Evolutionary conservation across 2,888 invertebrate genomes (phyloP).

Genomic region (Chymomyza amoena): DNA sequence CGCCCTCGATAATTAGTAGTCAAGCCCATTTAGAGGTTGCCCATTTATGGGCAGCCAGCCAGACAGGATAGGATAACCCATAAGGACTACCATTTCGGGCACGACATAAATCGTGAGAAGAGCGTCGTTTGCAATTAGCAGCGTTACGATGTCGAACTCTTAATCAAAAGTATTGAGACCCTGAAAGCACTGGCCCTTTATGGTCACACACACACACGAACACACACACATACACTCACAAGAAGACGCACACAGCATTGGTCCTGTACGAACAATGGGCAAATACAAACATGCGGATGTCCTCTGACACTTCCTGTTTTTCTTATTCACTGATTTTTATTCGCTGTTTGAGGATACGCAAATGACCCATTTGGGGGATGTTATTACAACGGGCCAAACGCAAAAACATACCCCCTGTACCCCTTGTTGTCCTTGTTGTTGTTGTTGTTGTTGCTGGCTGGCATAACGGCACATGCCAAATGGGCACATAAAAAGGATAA

Average conservation of each 20-base stretch:
- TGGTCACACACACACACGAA: slow-evolving; percentile 31
- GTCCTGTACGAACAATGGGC: slow-evolving; percentile 39
- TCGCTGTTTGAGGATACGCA: slow-evolving; percentile 78
- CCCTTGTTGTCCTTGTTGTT: slow-evolving; percentile 3
- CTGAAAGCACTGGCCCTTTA: slow-evolving; percentile 52
- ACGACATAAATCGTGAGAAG: slow-evolving; percentile 58
- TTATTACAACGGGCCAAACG: slow-evolving; percentile 70
- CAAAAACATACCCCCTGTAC: slow-evolving; percentile 38
- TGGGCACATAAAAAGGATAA: slow-evolving; percentile 78
- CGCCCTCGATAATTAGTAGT: slow-evolving; percentile 64
- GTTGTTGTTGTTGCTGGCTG: slow-evolving; percentile 8
- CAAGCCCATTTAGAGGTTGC: slow-evolving; percentile 52
- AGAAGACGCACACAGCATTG: slow-evolving; percentile 12
- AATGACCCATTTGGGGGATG: slow-evolving; percentile 80
- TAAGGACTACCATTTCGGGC: slow-evolving; percentile 46
- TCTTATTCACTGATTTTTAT: slow-evolving; percentile 79
- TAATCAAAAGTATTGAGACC: slow-evolving; percentile 69
- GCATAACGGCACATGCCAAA: slow-evolving; percentile 75
- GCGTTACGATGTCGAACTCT: slow-evolving; percentile 65
- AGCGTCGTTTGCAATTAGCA: slow-evolving; percentile 70
- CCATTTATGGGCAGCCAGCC: slow-evolving; percentile 26
- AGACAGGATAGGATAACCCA: background rate
- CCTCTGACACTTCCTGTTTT: slow-evolving; percentile 76
- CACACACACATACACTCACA: slow-evolving; percentile 4
- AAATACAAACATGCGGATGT: slow-evolving; percentile 70